These are phyloP conservation scores for Celastrina argiolus DNA, from an alignment of 2,888 invertebrate genomes.

Conservation along the genomic window DNA sequence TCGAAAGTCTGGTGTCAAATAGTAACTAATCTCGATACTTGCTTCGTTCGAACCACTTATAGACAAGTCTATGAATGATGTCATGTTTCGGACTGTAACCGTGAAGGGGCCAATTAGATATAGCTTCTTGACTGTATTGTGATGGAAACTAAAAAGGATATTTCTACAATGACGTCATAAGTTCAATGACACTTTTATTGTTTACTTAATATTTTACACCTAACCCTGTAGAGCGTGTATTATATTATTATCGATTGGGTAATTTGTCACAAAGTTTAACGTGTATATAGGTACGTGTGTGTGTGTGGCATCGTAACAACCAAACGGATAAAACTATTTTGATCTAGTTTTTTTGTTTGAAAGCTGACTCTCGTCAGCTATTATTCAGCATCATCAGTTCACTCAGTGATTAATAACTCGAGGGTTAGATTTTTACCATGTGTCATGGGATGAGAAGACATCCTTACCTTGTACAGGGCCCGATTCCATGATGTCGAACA, in stretches of 20 bases:
- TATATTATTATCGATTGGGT: background rate
- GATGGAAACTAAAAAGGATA: background rate
- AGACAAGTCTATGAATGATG: conserved; percentile 1
- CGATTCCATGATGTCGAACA: conserved; percentile 92
- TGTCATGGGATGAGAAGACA: background rate
- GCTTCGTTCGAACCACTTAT: background rate
- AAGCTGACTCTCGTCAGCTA: too few species aligned
- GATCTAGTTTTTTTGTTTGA: too few species aligned
- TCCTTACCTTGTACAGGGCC: conserved; percentile 93
- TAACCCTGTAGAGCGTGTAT: background rate
- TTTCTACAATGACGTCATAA: conserved; percentile 3
- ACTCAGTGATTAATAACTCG: too few species aligned
- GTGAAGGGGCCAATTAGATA: conserved; percentile 6
- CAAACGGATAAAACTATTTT: too few species aligned
- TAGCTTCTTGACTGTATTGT: conserved; percentile 6
- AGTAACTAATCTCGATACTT: background rate
- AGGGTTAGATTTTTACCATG: too few species aligned
- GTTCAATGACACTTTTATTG: conserved; percentile 6
- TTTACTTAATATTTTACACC: conserved; percentile 18
- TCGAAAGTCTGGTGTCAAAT: background rate
- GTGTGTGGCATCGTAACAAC: too few species aligned
- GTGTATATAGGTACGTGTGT: too few species aligned
- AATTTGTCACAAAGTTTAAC: too few species aligned
- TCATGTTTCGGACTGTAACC: background rate
- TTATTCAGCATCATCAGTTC: too few species aligned